Evolutionary conservation across 2,797 vertebrate species (phyloP).

Genomic region (Poecilia wingei): DNA sequence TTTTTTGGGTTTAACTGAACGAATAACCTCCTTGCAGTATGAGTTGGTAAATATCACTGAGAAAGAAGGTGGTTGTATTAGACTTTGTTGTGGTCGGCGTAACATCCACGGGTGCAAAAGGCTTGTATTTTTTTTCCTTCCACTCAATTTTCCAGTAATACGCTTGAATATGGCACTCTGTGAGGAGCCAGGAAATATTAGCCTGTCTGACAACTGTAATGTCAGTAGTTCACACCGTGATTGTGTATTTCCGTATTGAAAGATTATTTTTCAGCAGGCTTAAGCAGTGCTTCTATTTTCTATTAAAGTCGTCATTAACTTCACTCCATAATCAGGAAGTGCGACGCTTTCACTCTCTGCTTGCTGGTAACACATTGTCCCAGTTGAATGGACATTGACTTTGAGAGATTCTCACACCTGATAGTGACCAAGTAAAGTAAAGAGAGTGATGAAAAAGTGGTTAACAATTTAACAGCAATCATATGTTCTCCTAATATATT

Average conservation of each 20-base stretch:
- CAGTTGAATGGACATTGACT: neutral
- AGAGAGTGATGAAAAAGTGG: neutral
- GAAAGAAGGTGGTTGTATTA: neutral
- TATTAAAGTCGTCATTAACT: neutral
- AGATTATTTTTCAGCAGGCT: neutral
- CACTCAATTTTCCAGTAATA: neutral
- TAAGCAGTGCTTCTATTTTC: neutral
- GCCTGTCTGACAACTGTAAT: neutral
- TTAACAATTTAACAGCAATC: neutral
- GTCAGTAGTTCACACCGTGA: neutral
- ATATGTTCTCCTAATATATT: neutral
- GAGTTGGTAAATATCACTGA: neutral
- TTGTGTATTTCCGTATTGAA: neutral
- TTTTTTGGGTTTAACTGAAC: neutral
- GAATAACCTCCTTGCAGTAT: neutral
- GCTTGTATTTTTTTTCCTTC: neutral
- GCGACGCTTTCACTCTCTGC: neutral
- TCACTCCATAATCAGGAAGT: neutral
- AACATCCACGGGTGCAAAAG: neutral
- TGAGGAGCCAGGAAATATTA: neutral
- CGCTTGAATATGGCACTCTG: too few relatives aligned
- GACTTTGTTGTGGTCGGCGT: neutral
- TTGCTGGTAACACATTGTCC: neutral
- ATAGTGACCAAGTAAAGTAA: neutral
- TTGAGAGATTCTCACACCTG: neutral